A percentile compares a stretch with the other conserved stretches of the same genome.
Evolutionary conservation across 2,113 vertebrate genomes (phyloP).

Genomic region (Tachysurus vachellii): DNA sequence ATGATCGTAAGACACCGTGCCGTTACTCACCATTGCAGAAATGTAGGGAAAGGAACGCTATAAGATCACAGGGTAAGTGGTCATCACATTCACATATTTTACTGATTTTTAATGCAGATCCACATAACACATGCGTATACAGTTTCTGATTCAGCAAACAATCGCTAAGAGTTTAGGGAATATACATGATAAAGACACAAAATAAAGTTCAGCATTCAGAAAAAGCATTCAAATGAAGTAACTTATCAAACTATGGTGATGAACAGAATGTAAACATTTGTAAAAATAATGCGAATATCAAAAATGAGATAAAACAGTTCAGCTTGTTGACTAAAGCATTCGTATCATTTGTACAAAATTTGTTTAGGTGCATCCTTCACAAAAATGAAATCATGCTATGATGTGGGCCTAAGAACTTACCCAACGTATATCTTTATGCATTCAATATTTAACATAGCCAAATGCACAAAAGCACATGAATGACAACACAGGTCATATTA

Average conservation of each 20-base stretch:
- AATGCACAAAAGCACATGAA: neutral
- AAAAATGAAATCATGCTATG: slow-evolving; percentile 4
- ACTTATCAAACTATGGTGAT: neutral
- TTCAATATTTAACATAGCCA: neutral
- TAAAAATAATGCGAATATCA: slow-evolving; percentile 5
- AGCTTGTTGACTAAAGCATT: neutral
- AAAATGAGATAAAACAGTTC: neutral
- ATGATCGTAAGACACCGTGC: slow-evolving; percentile 90
- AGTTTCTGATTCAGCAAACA: neutral
- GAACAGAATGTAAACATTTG: neutral
- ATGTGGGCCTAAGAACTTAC: neutral
- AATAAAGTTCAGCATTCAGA: neutral
- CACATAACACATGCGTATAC: slow-evolving; percentile 4
- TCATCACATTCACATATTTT: neutral
- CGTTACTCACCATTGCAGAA: slow-evolving; percentile 97
- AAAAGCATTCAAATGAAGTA: neutral
- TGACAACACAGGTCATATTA: slow-evolving; percentile 3
- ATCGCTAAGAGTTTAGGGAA: neutral
- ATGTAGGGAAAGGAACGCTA: slow-evolving; percentile 94
- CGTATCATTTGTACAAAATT: slow-evolving; percentile 27
- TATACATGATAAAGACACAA: neutral
- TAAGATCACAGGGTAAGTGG: neutral
- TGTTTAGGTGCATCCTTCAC: neutral
- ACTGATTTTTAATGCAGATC: neutral
- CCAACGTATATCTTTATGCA: neutral